Conservation (phyloP, 2,888 invertebrate species). For the Apodemia zela region DNA sequence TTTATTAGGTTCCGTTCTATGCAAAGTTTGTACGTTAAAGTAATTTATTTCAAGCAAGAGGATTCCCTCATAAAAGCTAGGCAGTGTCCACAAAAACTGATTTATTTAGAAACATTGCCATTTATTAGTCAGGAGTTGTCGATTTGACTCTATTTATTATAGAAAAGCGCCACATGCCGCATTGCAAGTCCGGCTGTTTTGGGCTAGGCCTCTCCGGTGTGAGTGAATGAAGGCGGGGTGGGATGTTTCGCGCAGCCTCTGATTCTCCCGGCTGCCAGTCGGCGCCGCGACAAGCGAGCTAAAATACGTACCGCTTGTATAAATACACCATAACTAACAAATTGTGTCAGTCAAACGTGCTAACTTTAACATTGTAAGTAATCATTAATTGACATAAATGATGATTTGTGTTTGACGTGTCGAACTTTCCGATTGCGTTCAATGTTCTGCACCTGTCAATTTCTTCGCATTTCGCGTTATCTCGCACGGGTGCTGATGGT, state of each 20-base stretch:
- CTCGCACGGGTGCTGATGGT: not conserved
- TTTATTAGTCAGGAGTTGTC: not conserved
- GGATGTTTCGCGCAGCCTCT: slow-evolving; percentile 70
- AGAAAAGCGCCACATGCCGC: slow-evolving; percentile 70
- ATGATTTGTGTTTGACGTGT: slow-evolving; percentile 18
- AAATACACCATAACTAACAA: slow-evolving; percentile 47
- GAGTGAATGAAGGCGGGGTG: slow-evolving; percentile 75
- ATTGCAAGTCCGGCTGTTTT: slow-evolving; percentile 70
- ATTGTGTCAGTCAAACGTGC: slow-evolving; percentile 58
- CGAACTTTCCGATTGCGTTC: slow-evolving; percentile 52
- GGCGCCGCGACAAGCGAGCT: slow-evolving; percentile 64
- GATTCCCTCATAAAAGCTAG: not conserved
- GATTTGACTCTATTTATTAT: slow-evolving; percentile 40
- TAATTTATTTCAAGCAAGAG: not conserved
- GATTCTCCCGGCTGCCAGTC: slow-evolving; percentile 62
- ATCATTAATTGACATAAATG: slow-evolving; percentile 22
- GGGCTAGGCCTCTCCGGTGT: slow-evolving; percentile 61
- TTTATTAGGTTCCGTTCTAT: not conserved
- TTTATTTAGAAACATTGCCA: not conserved
- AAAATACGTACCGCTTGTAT: slow-evolving; percentile 52
- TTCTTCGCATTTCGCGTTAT: not conserved
- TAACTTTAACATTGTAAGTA: slow-evolving; percentile 63
- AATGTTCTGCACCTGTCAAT: slow-evolving; percentile 21
- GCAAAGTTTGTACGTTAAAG: not conserved
- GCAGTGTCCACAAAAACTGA: not conserved